Conservation (phyloP, 1,140 invertebrate species). For the Drosophila kepulauana region DNA sequence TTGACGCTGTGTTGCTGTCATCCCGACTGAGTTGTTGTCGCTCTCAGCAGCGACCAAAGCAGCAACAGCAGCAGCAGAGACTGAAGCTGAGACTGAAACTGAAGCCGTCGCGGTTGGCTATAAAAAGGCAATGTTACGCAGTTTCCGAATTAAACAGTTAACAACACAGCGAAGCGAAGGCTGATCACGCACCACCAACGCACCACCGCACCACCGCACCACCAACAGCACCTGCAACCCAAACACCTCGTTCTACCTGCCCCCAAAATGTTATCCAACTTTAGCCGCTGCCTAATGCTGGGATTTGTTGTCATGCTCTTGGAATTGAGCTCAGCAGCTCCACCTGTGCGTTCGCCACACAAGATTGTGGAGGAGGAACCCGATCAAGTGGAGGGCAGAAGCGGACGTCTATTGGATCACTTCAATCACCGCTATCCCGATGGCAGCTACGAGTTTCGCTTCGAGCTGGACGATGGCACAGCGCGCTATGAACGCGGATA, state of each 20-base stretch:
- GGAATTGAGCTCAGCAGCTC: slow-evolving; percentile 19
- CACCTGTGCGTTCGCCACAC: not conserved
- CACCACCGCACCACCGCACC: slow-evolving; percentile 7
- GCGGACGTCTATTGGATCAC: slow-evolving; percentile 59
- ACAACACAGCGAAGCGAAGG: slow-evolving; percentile 69
- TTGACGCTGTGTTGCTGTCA: slow-evolving; percentile 52
- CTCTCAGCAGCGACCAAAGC: slow-evolving; percentile 12
- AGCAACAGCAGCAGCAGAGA: slow-evolving; percentile 23
- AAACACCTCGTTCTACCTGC: not conserved
- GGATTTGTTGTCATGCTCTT: slow-evolving; percentile 19
- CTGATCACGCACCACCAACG: slow-evolving; percentile 29
- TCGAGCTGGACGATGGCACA: slow-evolving; percentile 74
- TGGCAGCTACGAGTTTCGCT: slow-evolving; percentile 80
- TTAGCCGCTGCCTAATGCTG: not conserved
- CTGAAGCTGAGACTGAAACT: not conserved
- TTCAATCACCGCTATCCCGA: slow-evolving; percentile 81
- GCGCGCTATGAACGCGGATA: slow-evolving; percentile 80
- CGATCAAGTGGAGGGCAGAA: slow-evolving; percentile 2
- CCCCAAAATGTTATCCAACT: slow-evolving; percentile 4
- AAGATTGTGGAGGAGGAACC: not conserved
- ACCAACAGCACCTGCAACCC: slow-evolving; percentile 20
- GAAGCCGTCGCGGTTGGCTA: slow-evolving; percentile 43
- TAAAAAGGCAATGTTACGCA: slow-evolving; percentile 79
- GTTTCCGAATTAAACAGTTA: slow-evolving; percentile 81
- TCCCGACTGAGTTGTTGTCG: slow-evolving; percentile 36